Evolutionary conservation across 1,140 invertebrate genomes (phyloP).

Genomic region (Cyphomyrmex costatus): DNA sequence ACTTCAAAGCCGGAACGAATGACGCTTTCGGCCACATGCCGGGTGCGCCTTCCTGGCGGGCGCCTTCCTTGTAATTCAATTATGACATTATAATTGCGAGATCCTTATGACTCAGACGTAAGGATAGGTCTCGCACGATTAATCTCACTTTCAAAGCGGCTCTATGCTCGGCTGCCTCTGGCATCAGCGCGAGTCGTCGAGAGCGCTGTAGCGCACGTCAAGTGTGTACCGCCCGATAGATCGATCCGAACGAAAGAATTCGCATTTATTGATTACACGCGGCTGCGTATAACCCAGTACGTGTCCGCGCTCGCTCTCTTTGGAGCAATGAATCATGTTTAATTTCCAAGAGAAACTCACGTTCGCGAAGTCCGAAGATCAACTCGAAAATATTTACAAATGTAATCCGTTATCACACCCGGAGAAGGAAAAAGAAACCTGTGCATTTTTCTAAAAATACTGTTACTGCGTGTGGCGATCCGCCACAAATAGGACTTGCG

Average conservation of each 20-base stretch:
- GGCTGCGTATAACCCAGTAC: neutral
- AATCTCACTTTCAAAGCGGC: slow-evolving; percentile 74
- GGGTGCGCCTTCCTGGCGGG: slow-evolving; percentile 32
- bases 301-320: neutral
- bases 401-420: neutral
- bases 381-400: neutral
- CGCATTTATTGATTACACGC: slow-evolving; percentile 13
- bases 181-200: slow-evolving; percentile 25
- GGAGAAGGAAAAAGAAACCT: neutral
- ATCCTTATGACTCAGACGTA: slow-evolving; percentile 66
- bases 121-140: slow-evolving; percentile 69
- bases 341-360: slow-evolving; percentile 29
- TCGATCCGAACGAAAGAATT: neutral
- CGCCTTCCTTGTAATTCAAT: slow-evolving; percentile 61
- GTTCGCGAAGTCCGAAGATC: slow-evolving; percentile 1
- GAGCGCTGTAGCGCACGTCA: neutral
- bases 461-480: too few species aligned
- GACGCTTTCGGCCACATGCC: slow-evolving; percentile 18
- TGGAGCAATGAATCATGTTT: slow-evolving; percentile 30
- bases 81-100: slow-evolving; percentile 71
- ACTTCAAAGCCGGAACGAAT: slow-evolving; percentile 10
- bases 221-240: slow-evolving; percentile 21
- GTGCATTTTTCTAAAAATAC: neutral
- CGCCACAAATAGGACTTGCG: too few species aligned
- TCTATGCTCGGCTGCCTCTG: slow-evolving; percentile 63